Percentiles rank a stretch among this genome's conserved stretches.
Evolutionary conservation across 2,797 vertebrate genomes (phyloP).

Genomic region (Enteromius paludinosus): DNA sequence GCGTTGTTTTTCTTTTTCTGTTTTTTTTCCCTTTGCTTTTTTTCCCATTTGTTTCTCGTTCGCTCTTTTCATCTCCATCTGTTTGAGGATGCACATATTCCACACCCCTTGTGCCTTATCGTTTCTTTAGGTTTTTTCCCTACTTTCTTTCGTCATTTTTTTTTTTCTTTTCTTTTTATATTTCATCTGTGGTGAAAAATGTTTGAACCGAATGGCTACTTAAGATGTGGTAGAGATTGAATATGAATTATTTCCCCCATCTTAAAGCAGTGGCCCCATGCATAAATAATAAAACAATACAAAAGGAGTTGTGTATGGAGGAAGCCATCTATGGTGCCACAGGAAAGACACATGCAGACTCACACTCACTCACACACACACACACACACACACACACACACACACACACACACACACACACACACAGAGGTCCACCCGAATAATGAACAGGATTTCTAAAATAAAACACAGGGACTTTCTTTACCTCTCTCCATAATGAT

Average conservation of each 20-base stretch:
- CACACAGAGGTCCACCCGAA: constrained; percentile 35
- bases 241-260: constrained; percentile 76
- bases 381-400: constrained; percentile 40
- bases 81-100: constrained; percentile 69
- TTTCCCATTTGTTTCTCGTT: constrained; percentile 64
- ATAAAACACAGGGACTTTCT: constrained; percentile 49
- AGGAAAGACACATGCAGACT: constrained; percentile 76
- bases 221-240: constrained; percentile 80
- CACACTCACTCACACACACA: constrained; percentile 53
- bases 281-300: constrained; percentile 85
- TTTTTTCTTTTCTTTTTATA: constrained; percentile 34
- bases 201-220: constrained; percentile 77
- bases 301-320: constrained; percentile 73
- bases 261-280: constrained; percentile 73
- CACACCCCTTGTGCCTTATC: constrained; percentile 69
- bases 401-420: constrained; percentile 32
- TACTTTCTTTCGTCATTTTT: constrained; percentile 49
- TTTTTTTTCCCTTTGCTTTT: constrained; percentile 54
- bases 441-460: constrained; percentile 45
- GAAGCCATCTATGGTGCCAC: constrained; percentile 73
- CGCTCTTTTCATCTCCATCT: constrained; percentile 74
- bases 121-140: constrained; percentile 59
- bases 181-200: constrained; percentile 72
- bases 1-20: constrained; percentile 55
- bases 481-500: constrained; percentile 46